A percentile compares a stretch with the other conserved stretches of the same genome.
These are phyloP conservation scores for Erebia aethiops DNA, from an alignment of 2,888 invertebrate genomes.

Conservation along the genomic window DNA sequence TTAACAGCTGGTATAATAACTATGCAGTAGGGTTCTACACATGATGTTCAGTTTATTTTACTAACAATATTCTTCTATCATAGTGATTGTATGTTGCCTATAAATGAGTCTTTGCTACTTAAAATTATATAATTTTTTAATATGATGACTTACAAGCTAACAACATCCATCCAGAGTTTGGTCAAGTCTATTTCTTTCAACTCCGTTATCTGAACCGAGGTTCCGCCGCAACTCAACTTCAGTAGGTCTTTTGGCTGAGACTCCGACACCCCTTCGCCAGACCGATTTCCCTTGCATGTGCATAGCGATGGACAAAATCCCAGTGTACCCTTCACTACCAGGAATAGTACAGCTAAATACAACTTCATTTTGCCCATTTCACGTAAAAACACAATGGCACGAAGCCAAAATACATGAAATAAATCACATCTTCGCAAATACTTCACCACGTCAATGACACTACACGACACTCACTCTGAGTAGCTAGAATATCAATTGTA, in stretches of 20 bases:
- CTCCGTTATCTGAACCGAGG: constrained; percentile 82
- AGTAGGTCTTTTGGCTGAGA: constrained; percentile 82
- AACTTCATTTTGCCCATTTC: constrained; percentile 68
- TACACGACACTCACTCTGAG: constrained; percentile 39
- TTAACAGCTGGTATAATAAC: no score
- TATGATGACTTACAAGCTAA: constrained; percentile 85
- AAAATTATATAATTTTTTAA: not conserved
- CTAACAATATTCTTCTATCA: no score
- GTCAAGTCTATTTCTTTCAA: constrained; percentile 85
- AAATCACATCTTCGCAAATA: constrained; percentile 77
- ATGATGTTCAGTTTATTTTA: no score
- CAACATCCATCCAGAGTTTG: constrained; percentile 83
- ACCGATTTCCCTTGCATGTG: constrained; percentile 82
- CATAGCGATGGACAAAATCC: constrained; percentile 79
- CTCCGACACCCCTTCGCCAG: constrained; percentile 75
- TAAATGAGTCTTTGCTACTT: no score
- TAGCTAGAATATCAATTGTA: constrained; percentile 39
- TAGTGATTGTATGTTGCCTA: no score
- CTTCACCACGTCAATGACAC: constrained; percentile 58
- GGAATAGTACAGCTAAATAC: constrained; percentile 55
- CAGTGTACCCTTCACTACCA: constrained; percentile 53
- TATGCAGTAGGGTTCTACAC: no score
- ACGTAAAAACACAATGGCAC: constrained; percentile 73
- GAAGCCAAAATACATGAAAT: constrained; percentile 73
- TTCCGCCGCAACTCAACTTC: constrained; percentile 85